Evolutionary conservation across 2,888 invertebrate species (phyloP).

Genomic region (Merodon equestris): DNA sequence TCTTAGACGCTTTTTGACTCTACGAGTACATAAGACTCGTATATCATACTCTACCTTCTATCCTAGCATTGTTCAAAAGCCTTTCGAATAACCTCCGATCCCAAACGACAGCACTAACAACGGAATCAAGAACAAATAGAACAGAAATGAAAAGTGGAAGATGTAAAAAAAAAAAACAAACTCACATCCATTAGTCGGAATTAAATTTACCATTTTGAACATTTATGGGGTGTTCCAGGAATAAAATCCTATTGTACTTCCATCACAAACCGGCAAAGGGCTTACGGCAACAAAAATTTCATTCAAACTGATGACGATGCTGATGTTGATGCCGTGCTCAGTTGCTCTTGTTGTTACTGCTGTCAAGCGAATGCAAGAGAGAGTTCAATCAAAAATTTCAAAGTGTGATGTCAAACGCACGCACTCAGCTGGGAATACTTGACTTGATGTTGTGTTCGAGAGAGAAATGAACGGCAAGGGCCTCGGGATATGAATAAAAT

Average conservation of each 20-base stretch:
- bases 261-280: neutral
- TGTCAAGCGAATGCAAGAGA: slow-evolving; percentile 9
- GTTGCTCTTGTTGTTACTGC: neutral
- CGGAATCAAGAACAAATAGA: too few relatives aligned
- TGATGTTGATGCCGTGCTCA: too few relatives aligned
- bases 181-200: slow-evolving; percentile 60
- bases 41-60: too few relatives aligned
- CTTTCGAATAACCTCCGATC: neutral
- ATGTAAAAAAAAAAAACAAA: neutral
- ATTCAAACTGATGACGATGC: too few relatives aligned
- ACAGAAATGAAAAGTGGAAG: neutral
- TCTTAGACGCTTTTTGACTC: too few relatives aligned
- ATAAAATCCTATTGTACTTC: slow-evolving; percentile 18
- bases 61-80: neutral
- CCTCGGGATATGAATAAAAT: too few relatives aligned
- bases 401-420: slow-evolving; percentile 15
- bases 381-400: slow-evolving; percentile 10
- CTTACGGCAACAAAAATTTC: neutral
- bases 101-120: neutral
- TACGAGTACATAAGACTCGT: too few relatives aligned
- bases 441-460: too few relatives aligned
- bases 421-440: neutral
- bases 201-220: slow-evolving; percentile 56
- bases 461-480: too few relatives aligned
- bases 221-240: slow-evolving; percentile 38